A percentile compares a stretch with the other conserved stretches of the same genome.
Conservation (phyloP, 2,888 invertebrate species). For the Asteroscopus sphinx region DNA sequence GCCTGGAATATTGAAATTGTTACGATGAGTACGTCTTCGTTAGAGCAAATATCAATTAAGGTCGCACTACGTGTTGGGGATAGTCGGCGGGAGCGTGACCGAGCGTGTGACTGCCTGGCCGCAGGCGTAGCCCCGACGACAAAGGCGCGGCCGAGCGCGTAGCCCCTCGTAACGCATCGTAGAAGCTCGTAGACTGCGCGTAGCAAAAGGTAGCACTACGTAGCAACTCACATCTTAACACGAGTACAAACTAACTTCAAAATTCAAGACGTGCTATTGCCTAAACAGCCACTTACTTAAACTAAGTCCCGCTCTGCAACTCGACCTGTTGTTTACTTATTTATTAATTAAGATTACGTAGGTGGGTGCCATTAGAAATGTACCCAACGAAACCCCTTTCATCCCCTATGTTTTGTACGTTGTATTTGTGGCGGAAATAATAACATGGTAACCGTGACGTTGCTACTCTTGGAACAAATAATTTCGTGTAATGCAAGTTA, state of each 20-base stretch:
- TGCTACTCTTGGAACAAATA: constrained; percentile 59
- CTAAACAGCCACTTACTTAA: constrained; percentile 82
- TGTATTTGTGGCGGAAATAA: constrained; percentile 61
- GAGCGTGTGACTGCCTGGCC: constrained; percentile 43
- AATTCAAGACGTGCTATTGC: constrained; percentile 85
- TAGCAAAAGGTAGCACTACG: constrained; percentile 20
- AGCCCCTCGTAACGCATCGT: constrained; percentile 39
- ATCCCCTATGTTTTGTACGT: constrained; percentile 56
- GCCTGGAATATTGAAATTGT: constrained; percentile 68
- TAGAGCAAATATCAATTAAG: constrained; percentile 84
- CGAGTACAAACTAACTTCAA: constrained; percentile 67
- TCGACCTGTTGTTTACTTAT: constrained; percentile 79
- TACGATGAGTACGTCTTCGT: constrained; percentile 72
- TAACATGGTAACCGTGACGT: constrained; percentile 59
- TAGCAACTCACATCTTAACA: constrained; percentile 29
- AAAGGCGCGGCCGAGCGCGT: constrained; percentile 42
- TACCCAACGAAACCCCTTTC: constrained; percentile 64
- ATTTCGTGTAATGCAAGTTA: constrained; percentile 60
- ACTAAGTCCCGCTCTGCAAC: constrained; percentile 72
- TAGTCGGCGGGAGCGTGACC: constrained; percentile 69
- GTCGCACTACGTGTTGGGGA: constrained; percentile 72
- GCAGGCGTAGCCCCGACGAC: constrained; percentile 35
- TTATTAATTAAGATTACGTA: constrained; percentile 79
- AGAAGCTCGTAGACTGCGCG: constrained; percentile 29
- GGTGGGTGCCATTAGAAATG: constrained; percentile 65